Base-by-base conservation (phyloP, 2,888 invertebrate species). In the Drosophila paracracens region DNA sequence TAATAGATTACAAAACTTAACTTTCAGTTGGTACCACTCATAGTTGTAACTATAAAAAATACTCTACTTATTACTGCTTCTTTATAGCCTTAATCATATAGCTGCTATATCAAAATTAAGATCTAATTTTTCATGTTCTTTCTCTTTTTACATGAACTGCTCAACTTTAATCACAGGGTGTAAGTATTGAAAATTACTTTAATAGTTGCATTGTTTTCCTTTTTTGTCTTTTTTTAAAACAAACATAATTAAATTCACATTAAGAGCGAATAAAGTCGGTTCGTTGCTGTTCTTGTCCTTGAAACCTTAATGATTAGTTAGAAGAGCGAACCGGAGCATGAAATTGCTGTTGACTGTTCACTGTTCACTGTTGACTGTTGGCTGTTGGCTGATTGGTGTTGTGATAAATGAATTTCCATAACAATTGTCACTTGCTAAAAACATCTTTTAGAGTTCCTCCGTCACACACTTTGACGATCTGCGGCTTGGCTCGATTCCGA, bases 191-290 rank as follows among this genome's bases (percentile, higher is more conserved):
- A 65, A 70, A 81, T 59, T 73, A 68, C 58, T 74, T 72, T 64
- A 64, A 70, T 58, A 38, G 50, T 50, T 53, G 29, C 36, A 21
- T 1, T 1, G 1, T 21, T 10, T 43, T 2, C 5, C 7, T 13
- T 43, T 61, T 54, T 56, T 25, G 2, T 40, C 1, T 8, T 18
- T 46, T 7, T 29, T 54, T 57, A 80, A 82, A 79, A 78, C 83
- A 79, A 88, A 88, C 77, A 85, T 72, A 83, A 85, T 85, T 85
- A 85, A 83, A 86, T 70, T 73, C 70, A 25, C 82, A 83, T 83
- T 83, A 87, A 31, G 29, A 51, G 8, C 33, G 3, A 64, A 35
- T 25, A n/a, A 27, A n/a, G 2, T 6, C n/a, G 33, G 51, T 53
- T 25, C 21, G 31, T 48, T 38, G 18, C 16, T 11, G 35, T 6